Conservation (phyloP, 2,888 invertebrate genomes). For the Chrysina gloriosa region DNA sequence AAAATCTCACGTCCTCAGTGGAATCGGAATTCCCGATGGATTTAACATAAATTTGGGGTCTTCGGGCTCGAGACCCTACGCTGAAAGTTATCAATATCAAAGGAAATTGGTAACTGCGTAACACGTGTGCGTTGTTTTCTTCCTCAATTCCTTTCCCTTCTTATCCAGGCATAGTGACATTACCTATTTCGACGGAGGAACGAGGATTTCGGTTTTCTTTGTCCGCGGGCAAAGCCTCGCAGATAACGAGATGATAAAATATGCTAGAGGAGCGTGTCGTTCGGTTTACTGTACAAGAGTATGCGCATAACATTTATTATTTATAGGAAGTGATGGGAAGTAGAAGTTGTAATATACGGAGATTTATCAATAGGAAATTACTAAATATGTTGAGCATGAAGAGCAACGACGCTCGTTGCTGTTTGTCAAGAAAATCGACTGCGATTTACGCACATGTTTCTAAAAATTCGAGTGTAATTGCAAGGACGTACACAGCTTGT, state of each 20-base stretch:
- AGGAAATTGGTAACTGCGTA: conserved; percentile 34
- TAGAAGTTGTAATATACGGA: too few relatives aligned
- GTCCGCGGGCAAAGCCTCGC: background rate
- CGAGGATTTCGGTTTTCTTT: background rate
- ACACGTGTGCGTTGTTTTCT: conserved; percentile 30
- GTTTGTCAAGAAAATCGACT: too few relatives aligned
- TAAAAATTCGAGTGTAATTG: too few relatives aligned
- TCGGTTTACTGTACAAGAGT: background rate
- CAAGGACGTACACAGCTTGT: too few relatives aligned
- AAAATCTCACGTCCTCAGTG: conserved; percentile 37
- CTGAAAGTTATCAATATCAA: conserved; percentile 37
- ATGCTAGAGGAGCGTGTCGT: background rate
- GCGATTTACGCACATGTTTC: too few relatives aligned
- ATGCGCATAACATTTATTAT: too few relatives aligned
- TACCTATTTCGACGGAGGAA: conserved; percentile 17
- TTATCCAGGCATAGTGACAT: conserved; percentile 4
- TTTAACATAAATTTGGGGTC: conserved; percentile 37
- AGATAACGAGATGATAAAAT: background rate
- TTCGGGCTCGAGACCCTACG: conserved; percentile 17
- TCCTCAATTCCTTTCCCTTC: conserved; percentile 1
- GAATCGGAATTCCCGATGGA: conserved; percentile 36
- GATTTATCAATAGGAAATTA: too few relatives aligned
- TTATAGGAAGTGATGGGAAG: too few relatives aligned
- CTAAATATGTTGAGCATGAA: too few relatives aligned
- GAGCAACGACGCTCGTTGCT: too few relatives aligned